These are phyloP conservation scores for Stomatorhinus walkeri DNA, from an alignment of 2,797 vertebrate genomes.

Conservation along the genomic window DNA sequence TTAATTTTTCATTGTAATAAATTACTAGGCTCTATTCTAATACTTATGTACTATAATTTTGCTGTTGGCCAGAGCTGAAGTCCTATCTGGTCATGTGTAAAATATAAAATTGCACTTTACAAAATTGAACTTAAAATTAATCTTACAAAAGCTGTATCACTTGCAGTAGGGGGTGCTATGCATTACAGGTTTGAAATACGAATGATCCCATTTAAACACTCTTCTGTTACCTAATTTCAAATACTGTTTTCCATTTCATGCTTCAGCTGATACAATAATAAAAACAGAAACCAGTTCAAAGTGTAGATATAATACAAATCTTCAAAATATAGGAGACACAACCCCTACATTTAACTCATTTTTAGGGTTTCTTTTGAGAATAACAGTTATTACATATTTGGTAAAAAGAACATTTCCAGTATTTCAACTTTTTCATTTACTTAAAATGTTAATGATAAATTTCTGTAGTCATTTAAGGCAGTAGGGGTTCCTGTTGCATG, in stretches of 20 bases:
- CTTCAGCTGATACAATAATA: neutral
- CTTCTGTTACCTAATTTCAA: neutral
- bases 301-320: neutral
- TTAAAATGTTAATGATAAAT: neutral
- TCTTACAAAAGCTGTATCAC: neutral
- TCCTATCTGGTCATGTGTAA: neutral
- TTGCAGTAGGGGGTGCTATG: neutral
- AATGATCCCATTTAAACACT: neutral
- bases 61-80: neutral
- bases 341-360: neutral
- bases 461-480: neutral
- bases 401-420: neutral
- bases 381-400: neutral
- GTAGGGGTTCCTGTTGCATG: neutral
- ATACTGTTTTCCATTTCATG: neutral
- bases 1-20: slow-evolving; percentile 4
- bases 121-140: neutral
- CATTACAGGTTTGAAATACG: neutral
- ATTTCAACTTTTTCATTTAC: neutral
- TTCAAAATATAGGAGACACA: neutral
- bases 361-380: neutral
- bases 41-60: slow-evolving; percentile 1
- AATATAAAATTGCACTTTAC: neutral
- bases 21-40: neutral
- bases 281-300: neutral